Evolutionary conservation across 2,888 invertebrate genomes (phyloP).

Genomic region (Nomada fucata): DNA sequence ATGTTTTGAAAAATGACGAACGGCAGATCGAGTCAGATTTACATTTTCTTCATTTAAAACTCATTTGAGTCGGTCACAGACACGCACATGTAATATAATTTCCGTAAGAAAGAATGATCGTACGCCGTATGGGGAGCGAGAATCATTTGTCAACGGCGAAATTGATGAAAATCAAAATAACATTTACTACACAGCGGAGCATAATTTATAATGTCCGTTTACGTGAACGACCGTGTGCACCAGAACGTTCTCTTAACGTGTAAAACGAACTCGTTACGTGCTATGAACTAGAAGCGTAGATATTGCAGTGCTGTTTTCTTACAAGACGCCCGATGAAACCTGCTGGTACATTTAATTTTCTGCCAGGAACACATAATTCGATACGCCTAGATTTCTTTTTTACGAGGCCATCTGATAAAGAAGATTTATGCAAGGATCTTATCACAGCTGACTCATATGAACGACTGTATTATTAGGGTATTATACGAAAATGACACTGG

Average conservation of each 20-base stretch:
- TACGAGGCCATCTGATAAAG: slow-evolving; percentile 30
- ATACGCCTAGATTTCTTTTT: slow-evolving; percentile 10
- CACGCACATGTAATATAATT: too few relatives aligned
- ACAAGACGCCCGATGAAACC: neutral
- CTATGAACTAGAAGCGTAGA: neutral
- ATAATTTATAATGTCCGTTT: neutral
- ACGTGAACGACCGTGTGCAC: neutral
- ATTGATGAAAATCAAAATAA: neutral
- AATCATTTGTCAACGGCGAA: neutral
- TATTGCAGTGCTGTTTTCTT: neutral
- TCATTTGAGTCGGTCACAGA: too few relatives aligned
- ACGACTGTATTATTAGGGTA: neutral
- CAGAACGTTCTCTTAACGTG: neutral
- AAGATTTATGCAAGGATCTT: slow-evolving; percentile 32
- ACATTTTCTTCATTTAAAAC: too few relatives aligned
- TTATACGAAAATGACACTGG: neutral
- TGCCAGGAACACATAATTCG: slow-evolving; percentile 2
- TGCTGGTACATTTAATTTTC: slow-evolving; percentile 20
- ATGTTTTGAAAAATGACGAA: too few relatives aligned
- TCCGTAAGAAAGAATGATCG: too few relatives aligned
- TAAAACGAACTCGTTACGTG: neutral
- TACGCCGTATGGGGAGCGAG: too few relatives aligned
- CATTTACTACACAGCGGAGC: neutral
- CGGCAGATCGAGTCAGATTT: too few relatives aligned
- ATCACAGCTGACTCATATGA: neutral